Evolutionary conservation across 2,888 invertebrate genomes (phyloP), one percentile per base, ranked within the genome.

Genomic region (Scaptodrosophila latifasciaeformis): DNA sequence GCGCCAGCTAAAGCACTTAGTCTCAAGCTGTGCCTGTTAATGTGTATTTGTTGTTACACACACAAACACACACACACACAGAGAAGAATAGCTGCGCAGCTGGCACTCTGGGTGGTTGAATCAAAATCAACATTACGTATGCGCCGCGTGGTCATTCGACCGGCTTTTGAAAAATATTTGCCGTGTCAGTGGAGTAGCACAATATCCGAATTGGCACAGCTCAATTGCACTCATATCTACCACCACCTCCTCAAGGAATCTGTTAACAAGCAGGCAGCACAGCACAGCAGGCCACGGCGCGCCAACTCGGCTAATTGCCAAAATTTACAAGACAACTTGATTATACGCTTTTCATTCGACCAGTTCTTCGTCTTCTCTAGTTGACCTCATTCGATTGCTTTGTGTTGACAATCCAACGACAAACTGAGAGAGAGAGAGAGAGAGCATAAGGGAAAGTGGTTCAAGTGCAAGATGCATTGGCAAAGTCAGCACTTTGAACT

Each of bases 241-340:
- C 27, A n/a, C 35, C 47, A 59, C 78, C 65, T 68, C 62, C 65
- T 69, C 80, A 60, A 57, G n/a, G 68, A 50, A 37, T 39, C 43
- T 68, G 54, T 70, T 66, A 80, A 69, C 80, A 44, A 59, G 65
- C 67, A 61, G 7, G 31, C 31, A 31, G 10, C 31, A 10, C 31
- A 27, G 27, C 27, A 9, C 27, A 27, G 27, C 27, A 27, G 27
- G 27, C 27, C 27, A 27, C 27, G 27, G 5, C 27, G 5, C 31
- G 31, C 3, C 51, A 77, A 77, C 67, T 72, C 72, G 72, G 72
- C 74, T 77, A 72, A 72, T 58, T 79, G 72, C 72, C 72, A 72
- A 80, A 80, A 64, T 55, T 68, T 55, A 62, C 27, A 57, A 71
- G 76, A 79, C 59, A 76, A 71, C 70, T 79, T 72, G 80, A 76